Percentiles rank a stretch among this genome's conserved stretches.
Evolutionary conservation across 2,797 vertebrate species (phyloP).

Genomic region (Selene dorsalis): DNA sequence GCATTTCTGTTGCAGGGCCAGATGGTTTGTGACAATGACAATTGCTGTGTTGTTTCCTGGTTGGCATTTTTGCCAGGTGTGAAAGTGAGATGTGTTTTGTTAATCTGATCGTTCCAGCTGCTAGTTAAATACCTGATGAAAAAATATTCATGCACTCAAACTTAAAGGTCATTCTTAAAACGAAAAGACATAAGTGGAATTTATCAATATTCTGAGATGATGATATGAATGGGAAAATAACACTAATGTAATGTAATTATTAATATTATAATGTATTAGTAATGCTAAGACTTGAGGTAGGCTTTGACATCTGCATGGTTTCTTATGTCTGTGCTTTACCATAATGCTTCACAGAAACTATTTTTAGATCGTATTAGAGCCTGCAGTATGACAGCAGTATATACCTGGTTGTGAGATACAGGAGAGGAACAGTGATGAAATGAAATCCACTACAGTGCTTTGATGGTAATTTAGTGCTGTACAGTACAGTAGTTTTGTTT

Average conservation of each 20-base stretch:
- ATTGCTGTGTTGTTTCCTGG: slow-evolving; percentile 8
- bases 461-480: too few relatives aligned
- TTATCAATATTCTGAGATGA: not conserved
- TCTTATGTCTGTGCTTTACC: not conserved
- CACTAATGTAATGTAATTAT: too few relatives aligned
- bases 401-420: not conserved
- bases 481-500: too few relatives aligned
- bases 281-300: not conserved
- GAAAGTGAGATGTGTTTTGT: slow-evolving; percentile 11
- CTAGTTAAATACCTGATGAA: not conserved
- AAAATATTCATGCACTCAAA: not conserved
- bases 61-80: slow-evolving; percentile 16
- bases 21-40: slow-evolving; percentile 17
- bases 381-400: too few relatives aligned
- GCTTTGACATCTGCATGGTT: not conserved
- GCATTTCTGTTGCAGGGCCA: slow-evolving; percentile 8
- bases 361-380: not conserved
- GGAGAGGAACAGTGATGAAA: not conserved
- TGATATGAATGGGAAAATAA: not conserved
- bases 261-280: too few relatives aligned
- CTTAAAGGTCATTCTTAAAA: not conserved
- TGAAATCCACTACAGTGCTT: too few relatives aligned
- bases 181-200: not conserved
- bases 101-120: not conserved
- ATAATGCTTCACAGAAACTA: not conserved